These are phyloP conservation scores for Allenopithecus nigroviridis DNA, from an alignment of 2,797 vertebrate genomes.

Conservation along the genomic window DNA sequence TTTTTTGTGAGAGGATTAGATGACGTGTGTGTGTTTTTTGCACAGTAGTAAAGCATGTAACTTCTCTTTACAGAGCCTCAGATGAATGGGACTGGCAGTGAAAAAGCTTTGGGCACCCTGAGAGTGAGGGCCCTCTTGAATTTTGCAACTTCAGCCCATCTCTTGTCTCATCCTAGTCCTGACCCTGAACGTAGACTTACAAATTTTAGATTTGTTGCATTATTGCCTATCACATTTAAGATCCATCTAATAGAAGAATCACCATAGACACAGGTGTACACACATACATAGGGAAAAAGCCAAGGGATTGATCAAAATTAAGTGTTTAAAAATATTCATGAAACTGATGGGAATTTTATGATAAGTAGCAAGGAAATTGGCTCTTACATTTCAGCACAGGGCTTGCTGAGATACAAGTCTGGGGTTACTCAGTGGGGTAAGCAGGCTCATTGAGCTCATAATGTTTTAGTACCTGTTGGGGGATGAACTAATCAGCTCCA, in stretches of 20 bases:
- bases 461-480: background rate
- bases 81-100: background rate
- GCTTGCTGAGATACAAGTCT: background rate
- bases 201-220: background rate
- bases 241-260: background rate
- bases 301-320: background rate
- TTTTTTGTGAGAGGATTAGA: background rate
- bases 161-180: background rate
- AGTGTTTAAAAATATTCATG: background rate
- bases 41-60: background rate
- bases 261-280: background rate
- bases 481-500: background rate
- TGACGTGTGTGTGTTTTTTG: background rate
- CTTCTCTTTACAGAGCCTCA: background rate
- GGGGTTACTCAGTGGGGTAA: background rate
- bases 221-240: background rate
- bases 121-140: background rate
- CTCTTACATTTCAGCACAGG: background rate
- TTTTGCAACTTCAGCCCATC: background rate
- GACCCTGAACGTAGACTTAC: background rate
- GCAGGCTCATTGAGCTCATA: background rate
- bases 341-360: background rate
- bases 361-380: background rate
- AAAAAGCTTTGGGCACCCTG: background rate
- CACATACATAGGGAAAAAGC: background rate